Percentiles rank a stretch among this genome's conserved stretches.
Evolutionary conservation across 2,888 invertebrate species (phyloP).

Genomic region (Labia minor): DNA sequence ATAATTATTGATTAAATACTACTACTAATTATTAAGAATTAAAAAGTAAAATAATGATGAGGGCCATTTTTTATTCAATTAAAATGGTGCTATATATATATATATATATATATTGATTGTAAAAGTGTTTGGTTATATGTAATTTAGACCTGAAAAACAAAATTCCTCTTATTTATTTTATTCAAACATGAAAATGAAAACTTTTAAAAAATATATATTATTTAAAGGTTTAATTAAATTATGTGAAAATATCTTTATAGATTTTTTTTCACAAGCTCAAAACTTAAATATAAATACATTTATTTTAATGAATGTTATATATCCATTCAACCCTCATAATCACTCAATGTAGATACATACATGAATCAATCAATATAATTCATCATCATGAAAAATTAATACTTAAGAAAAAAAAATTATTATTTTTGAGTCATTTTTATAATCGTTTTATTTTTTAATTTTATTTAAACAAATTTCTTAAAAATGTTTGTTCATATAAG

Average conservation of each 20-base stretch:
- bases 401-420: too few relatives aligned
- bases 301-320: not conserved
- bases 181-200: too few relatives aligned
- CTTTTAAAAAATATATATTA: too few relatives aligned
- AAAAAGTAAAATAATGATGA: not conserved
- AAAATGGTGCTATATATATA: not conserved
- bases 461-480: too few relatives aligned
- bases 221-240: too few relatives aligned
- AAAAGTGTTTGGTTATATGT: not conserved
- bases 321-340: not conserved
- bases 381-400: too few relatives aligned
- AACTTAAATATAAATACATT: not conserved
- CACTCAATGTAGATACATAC: too few relatives aligned
- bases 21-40: not conserved
- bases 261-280: not conserved
- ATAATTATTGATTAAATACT: not conserved
- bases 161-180: not conserved
- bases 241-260: not conserved
- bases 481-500: too few relatives aligned
- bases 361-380: too few relatives aligned
- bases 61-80: slow-evolving; percentile 4
- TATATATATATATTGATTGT: not conserved
- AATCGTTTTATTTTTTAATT: not conserved
- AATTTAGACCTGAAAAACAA: not conserved
- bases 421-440: not conserved